phyloP scores from a whole-genome alignment of 2,797 vertebrate species.

The Crypturellus tataupa region DNA sequence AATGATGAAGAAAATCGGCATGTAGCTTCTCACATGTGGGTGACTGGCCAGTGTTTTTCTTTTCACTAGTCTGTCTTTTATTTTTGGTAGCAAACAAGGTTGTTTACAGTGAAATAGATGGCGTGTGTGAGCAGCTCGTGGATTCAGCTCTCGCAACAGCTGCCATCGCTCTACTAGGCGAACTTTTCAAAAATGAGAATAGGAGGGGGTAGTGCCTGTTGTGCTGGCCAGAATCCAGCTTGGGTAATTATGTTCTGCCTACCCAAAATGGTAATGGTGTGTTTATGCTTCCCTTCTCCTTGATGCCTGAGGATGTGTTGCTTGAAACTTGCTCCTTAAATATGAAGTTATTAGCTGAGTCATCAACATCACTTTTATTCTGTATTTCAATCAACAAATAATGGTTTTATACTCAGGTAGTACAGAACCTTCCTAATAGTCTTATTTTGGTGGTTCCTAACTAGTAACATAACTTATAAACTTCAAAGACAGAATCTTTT shows the following conservation, averaged over 20 bases:
- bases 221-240: conserved; percentile 60
- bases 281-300: conserved; percentile 38
- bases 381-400: conserved; percentile 38
- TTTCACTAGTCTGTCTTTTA: background rate
- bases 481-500: background rate
- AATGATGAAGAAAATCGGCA: background rate
- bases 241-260: conserved; percentile 61
- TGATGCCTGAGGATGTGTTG: conserved; percentile 51
- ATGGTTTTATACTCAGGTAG: background rate
- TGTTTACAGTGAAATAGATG: background rate
- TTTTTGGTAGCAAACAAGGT: background rate
- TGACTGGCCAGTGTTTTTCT: background rate
- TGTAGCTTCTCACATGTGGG: background rate
- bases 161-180: background rate
- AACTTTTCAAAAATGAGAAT: conserved; percentile 21
- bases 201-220: background rate
- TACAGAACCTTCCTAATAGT: background rate
- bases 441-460: background rate
- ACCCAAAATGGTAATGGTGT: conserved; percentile 55
- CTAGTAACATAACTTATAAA: background rate
- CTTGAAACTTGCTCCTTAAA: conserved; percentile 50
- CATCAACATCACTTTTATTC: conserved; percentile 33
- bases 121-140: background rate
- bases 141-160: conserved; percentile 16
- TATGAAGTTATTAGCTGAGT: conserved; percentile 44